Evolutionary conservation across 2,113 vertebrate genomes (phyloP), one percentile per base, ranked within the genome.

Genomic region (Scytalopus superciliaris): DNA sequence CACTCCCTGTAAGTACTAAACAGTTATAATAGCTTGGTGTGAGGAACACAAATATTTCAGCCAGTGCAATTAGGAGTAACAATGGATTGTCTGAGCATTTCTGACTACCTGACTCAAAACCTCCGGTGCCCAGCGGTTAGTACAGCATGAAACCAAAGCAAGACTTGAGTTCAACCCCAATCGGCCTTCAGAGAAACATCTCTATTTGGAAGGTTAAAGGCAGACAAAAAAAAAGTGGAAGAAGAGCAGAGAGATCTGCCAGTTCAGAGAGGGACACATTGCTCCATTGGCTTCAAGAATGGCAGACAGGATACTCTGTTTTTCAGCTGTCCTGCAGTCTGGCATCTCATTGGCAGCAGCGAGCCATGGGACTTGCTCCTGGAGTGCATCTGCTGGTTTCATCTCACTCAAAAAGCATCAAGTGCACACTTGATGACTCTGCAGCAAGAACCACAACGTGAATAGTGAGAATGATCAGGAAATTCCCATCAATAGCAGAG

Each of bases 61-160:
- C 22, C 25, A 40, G 12, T 19, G 18, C 23, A 62, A 28, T 56
- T 56, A 47, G 2, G 2, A 50, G 12, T 45, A 77, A 23, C 15
- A 55, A 7, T 6, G 22, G 24, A 14, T 30, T 25, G 10, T 69
- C 33, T 24, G 25, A 53, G 12, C 7, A 40, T 18, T 73, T 81
- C 21, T 59, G 35, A 28, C 33, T 37, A 30, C 53, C 22, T 37
- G 19, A 28, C 19, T 27, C 23, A 42, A 59, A 84, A 8, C 1
- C 2, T 0, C 0, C 55, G 19, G 19, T 47, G 17, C 12, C 12
- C 33, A 9, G 49, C 8, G 55, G 39, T 57, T 6, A 77, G 21
- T 4, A 37, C 28, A 45, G 22, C 28, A 59, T 50, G 55, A 78
- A 84, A 77, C 3, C 19, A 50, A 68, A 28, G 14, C 22, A 69